Percentiles rank a stretch among this genome's conserved stretches.
phyloP scores from a whole-genome alignment of 2,113 vertebrate species.

The Mus musculus region GRCm39 chr17:37856501-37857000 shows the following conservation, averaged over 20 bases:
- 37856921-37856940: not conserved
- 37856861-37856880: not conserved
- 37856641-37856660: not conserved
- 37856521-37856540: not conserved
- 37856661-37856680: not conserved
- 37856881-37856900: conserved; percentile 5
- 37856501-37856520: not conserved
- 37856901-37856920: not conserved
- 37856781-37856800: conserved; percentile 14
- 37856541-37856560: not conserved
- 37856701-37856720: not conserved
- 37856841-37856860: not conserved
- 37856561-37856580: not conserved
- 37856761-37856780: not conserved
- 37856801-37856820: not conserved
- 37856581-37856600: not conserved
- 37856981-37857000: not conserved
- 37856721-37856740: not conserved
- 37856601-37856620: not conserved
- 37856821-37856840: not conserved
- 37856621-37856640: not conserved
- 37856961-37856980: conserved; percentile 17
- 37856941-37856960: not conserved
- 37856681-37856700: not conserved
- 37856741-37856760: not conserved